Base-by-base conservation (phyloP, 1,140 invertebrate genomes). In the Ectropis grisescens region DNA sequence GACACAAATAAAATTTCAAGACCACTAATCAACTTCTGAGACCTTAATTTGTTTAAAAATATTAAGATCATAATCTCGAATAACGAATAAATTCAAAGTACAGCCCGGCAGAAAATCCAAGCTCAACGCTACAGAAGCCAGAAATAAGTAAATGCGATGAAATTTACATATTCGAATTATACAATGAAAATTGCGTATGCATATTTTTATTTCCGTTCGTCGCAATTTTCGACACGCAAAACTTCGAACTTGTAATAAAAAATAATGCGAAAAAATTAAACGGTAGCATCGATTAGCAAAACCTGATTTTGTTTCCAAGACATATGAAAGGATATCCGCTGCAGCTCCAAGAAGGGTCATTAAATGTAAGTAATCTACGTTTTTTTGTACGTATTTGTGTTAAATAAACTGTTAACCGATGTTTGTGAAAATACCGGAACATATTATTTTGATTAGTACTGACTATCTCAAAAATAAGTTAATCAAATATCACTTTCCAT, bases 311-410 rank as follows among this genome's bases (percentile, higher is more conserved):
- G 37, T 64, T 65, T 71, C 49, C 47, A 52, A 48, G 61, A 65
- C 66, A 68, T 60, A 62, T 72, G 71, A 41, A 44, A 78, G 74
- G 74, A 79, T 76, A 74, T 79, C 74, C 71, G 71, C 49, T 62
- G 51, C 58, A 42, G 53, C 40, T 35, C 55, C 53, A 47, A 49
- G 65, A 68, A 57, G 64, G 61, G 49, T 70, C 61, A 72, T 79
- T 75, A 75, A 53, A 41, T 38, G 37, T 46, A 14, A 58, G 56
- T 41, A 58, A 58, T 61, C 42, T 48, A 58, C 50, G 51, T 48
- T 62, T 70, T 66, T 61, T 50, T 26, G 10, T 26, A 26, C n/a
- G 24, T 19, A n/a, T 8, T 19, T 19, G 16, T 19, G 3, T 19
- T 19, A 3, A 4, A 19, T 19, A 3, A 4, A 4, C 3, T 4